A percentile compares a stretch with the other conserved stretches of the same genome.
Conservation (phyloP, 2,888 invertebrate genomes). For the Erynnis tages region DNA sequence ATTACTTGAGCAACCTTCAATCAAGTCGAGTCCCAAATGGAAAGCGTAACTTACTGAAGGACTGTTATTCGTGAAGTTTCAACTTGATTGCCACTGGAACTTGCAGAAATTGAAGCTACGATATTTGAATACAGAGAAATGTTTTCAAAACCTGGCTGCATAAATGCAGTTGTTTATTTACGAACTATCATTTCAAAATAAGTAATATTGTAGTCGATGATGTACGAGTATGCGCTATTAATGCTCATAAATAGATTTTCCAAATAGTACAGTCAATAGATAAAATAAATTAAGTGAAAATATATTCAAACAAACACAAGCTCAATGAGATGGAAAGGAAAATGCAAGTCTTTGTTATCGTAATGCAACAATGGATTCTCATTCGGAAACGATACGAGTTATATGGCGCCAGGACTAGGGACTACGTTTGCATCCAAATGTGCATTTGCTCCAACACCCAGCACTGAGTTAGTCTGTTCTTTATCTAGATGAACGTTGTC, state of each 20-base stretch:
- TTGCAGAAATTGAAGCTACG: slow-evolving; percentile 1
- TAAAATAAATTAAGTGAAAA: too few relatives aligned
- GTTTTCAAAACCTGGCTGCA: too few relatives aligned
- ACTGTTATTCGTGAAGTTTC: slow-evolving; percentile 4
- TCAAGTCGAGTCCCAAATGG: slow-evolving; percentile 11
- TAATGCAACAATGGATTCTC: not conserved
- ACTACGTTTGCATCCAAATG: slow-evolving; percentile 46
- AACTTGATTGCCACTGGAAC: slow-evolving; percentile 1
- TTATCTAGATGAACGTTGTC: too few relatives aligned
- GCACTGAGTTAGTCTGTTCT: too few relatives aligned
- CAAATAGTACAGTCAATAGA: too few relatives aligned
- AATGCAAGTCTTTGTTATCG: not conserved
- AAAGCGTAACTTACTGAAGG: slow-evolving; percentile 13
- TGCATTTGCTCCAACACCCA: slow-evolving; percentile 30
- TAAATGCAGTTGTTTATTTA: too few relatives aligned
- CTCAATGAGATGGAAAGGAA: not conserved
- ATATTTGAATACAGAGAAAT: not conserved
- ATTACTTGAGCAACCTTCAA: slow-evolving; percentile 15
- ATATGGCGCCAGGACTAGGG: not conserved
- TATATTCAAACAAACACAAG: too few relatives aligned
- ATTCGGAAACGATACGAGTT: not conserved
- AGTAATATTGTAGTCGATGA: too few relatives aligned
- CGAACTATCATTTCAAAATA: too few relatives aligned
- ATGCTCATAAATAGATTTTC: too few relatives aligned
- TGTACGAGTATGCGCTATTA: too few relatives aligned